These are phyloP conservation scores for Tortricodes alternella DNA, from an alignment of 2,888 invertebrate genomes.

Conservation along the genomic window DNA sequence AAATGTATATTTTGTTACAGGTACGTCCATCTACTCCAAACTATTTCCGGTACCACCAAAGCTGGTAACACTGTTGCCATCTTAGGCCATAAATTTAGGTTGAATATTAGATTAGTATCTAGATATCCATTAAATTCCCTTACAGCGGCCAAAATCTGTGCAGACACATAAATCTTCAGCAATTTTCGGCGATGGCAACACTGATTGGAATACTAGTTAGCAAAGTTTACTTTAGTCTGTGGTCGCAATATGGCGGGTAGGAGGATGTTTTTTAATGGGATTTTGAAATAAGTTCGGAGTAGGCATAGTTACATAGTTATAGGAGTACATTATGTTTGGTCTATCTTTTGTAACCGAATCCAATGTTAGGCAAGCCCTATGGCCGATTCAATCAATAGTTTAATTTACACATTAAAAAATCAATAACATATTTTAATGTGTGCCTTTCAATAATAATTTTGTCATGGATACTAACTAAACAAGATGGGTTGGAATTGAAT, in stretches of 20 bases:
- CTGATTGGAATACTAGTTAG: slow-evolving; percentile 62
- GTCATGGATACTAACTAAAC: too few species aligned
- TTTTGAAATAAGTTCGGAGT: background rate
- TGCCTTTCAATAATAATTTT: too few species aligned
- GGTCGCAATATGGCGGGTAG: slow-evolving; percentile 20
- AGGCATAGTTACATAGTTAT: too few species aligned
- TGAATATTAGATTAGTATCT: slow-evolving; percentile 27
- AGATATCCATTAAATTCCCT: slow-evolving; percentile 31
- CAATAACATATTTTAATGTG: too few species aligned
- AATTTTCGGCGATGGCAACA: slow-evolving; percentile 62
- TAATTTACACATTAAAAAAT: too few species aligned
- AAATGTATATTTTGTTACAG: slow-evolving; percentile 31
- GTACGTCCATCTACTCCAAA: slow-evolving; percentile 28
- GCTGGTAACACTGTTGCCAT: slow-evolving; percentile 17
- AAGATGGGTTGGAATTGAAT: too few species aligned
- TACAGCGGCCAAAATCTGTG: slow-evolving; percentile 49
- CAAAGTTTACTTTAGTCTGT: slow-evolving; percentile 32
- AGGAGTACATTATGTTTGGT: too few species aligned
- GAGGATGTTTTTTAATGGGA: background rate
- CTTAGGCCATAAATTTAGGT: slow-evolving; percentile 17
- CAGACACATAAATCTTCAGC: slow-evolving; percentile 70
- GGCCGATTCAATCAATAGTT: too few species aligned
- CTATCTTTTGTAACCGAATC: too few species aligned
- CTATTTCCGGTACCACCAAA: background rate
- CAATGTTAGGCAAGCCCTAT: too few species aligned